Percentiles rank a stretch among this genome's conserved stretches.
phyloP scores from a whole-genome alignment of 2,797 vertebrate species.

The Tapera naevia region DNA sequence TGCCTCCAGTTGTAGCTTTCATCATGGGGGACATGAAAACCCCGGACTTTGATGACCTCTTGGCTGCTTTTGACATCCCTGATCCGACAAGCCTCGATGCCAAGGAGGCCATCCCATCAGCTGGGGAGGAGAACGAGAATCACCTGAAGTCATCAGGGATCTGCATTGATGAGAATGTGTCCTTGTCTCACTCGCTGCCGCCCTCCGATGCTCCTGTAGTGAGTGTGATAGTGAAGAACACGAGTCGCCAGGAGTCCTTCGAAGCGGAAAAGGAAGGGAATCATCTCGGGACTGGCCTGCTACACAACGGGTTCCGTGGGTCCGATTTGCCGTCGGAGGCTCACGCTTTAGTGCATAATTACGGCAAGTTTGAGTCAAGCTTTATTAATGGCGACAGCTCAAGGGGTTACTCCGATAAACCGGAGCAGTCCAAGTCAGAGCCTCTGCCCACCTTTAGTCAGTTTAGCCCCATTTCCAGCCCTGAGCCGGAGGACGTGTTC shows the following conservation, averaged over 20 bases:
- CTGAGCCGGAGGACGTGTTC: constrained; percentile 84
- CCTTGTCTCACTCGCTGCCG: constrained; percentile 79
- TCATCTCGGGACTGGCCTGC: constrained; percentile 76
- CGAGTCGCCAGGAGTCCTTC: constrained; percentile 88
- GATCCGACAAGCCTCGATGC: constrained; percentile 94
- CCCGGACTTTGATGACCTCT: constrained; percentile 97
- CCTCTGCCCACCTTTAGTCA: constrained; percentile 84
- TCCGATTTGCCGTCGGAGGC: constrained; percentile 77
- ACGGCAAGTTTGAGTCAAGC: constrained; percentile 84
- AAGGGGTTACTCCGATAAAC: constrained; percentile 80
- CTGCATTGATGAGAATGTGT: constrained; percentile 83
- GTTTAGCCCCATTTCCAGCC: constrained; percentile 93
- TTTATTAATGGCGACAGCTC: constrained; percentile 88
- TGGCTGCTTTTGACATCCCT: constrained; percentile 98
- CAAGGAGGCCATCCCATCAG: constrained; percentile 90
- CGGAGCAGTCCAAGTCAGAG: constrained; percentile 80
- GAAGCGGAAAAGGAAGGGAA: constrained; percentile 85
- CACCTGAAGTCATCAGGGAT: constrained; percentile 87
- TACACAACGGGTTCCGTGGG: constrained; percentile 89
- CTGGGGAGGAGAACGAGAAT: constrained; percentile 86
- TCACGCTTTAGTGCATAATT: constrained; percentile 73
- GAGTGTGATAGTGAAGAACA: constrained; percentile 97
- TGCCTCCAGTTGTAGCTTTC: constrained; percentile 77
- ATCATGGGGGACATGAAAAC: constrained; percentile 99
- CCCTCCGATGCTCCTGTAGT: constrained; percentile 86